phyloP scores from a whole-genome alignment of 2,888 invertebrate species.

The Cerceris rybyensis region DNA sequence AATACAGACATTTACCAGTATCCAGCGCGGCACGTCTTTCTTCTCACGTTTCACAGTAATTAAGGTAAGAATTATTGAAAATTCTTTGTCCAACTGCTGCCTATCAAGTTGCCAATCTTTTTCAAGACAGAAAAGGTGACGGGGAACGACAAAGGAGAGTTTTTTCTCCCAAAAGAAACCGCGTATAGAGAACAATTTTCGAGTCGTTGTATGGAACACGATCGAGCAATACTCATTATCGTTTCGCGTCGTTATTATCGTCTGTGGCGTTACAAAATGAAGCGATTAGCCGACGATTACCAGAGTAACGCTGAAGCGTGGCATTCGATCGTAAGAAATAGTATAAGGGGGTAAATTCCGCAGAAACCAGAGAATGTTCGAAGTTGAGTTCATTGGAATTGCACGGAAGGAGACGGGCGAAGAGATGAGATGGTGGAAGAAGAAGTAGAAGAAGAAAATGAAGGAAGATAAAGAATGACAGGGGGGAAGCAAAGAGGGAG shows the following conservation, averaged over 20 bases:
- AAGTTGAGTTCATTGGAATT: constrained; percentile 18
- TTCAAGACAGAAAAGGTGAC: too few relatives aligned
- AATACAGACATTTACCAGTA: constrained; percentile 12
- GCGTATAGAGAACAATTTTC: too few relatives aligned
- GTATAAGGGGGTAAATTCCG: constrained; percentile 43
- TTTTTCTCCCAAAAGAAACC: too few relatives aligned
- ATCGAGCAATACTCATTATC: constrained; percentile 19
- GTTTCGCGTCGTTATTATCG: constrained; percentile 41
- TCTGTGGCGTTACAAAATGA: constrained; percentile 45
- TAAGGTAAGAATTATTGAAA: neutral
- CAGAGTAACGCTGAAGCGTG: constrained; percentile 28
- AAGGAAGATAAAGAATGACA: neutral
- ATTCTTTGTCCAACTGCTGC: neutral
- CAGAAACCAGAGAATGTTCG: constrained; percentile 36
- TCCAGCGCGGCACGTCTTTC: neutral
- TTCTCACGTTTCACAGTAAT: neutral
- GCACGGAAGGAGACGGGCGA: constrained; percentile 12
- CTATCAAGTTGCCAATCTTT: neutral
- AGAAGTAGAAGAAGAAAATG: neutral
- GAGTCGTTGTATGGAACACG: neutral
- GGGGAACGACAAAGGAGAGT: too few relatives aligned
- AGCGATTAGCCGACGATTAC: constrained; percentile 49
- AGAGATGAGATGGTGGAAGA: neutral
- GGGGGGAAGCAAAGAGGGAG: neutral
- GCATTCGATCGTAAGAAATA: constrained; percentile 38